These are phyloP conservation scores for Dryoscopus gambensis DNA, from an alignment of 2,113 vertebrate genomes.

Conservation along the genomic window DNA sequence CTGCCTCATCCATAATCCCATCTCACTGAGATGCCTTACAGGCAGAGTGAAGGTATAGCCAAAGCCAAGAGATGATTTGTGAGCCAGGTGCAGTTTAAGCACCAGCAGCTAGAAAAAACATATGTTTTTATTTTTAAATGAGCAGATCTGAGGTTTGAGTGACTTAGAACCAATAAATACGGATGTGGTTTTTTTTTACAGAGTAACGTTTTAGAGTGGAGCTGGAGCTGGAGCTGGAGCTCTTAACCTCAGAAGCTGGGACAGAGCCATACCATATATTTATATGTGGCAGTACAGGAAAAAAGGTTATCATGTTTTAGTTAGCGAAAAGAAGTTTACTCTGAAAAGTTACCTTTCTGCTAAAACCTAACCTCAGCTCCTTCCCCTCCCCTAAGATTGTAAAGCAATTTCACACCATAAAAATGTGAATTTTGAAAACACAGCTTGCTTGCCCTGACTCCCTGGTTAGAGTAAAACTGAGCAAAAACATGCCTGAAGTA, in stretches of 20 bases:
- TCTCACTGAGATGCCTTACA: neutral
- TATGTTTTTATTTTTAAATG: neutral
- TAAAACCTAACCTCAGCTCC: neutral
- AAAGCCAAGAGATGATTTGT: conserved; percentile 35
- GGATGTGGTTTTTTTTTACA: neutral
- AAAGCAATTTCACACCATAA: neutral
- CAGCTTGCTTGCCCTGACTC: conserved; percentile 8
- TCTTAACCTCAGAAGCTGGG: conserved; percentile 7
- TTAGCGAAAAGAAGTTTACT: neutral
- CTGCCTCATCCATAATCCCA: neutral
- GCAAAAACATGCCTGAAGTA: neutral
- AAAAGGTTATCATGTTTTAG: conserved; percentile 14
- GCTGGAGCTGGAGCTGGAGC: neutral
- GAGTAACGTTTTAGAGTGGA: neutral
- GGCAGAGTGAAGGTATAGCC: neutral
- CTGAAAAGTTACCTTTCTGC: conserved; percentile 2
- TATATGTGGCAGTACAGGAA: conserved; percentile 1
- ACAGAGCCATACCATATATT: neutral
- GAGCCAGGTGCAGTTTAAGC: conserved; percentile 41
- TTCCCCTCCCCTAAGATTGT: neutral
- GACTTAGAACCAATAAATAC: neutral
- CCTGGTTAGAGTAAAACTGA: neutral
- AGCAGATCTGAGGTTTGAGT: neutral
- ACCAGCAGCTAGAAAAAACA: neutral
- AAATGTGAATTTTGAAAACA: neutral